phyloP scores from a whole-genome alignment of 2,113 vertebrate species.

The Gadus macrocephalus region DNA sequence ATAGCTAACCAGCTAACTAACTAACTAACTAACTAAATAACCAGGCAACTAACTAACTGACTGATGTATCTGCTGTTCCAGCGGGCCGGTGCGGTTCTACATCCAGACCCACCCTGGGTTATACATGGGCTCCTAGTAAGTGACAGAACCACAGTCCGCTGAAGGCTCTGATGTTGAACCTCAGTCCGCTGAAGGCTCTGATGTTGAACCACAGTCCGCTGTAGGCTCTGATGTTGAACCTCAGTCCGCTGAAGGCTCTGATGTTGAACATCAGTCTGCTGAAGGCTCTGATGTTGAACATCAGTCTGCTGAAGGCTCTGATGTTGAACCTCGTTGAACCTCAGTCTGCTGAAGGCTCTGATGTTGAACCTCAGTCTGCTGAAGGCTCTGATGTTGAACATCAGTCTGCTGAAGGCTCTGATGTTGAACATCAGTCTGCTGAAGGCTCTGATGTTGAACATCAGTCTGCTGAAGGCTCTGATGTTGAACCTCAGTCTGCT shows the following conservation, averaged over 20 bases:
- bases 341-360: neutral
- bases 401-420: neutral
- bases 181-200: neutral
- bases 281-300: neutral
- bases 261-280: neutral
- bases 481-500: neutral
- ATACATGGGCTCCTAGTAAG: constrained; percentile 92
- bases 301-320: too few species aligned
- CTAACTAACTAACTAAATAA: neutral
- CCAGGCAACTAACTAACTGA: neutral
- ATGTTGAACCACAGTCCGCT: too few species aligned
- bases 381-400: neutral
- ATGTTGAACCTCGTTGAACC: too few species aligned
- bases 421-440: too few species aligned
- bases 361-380: too few species aligned
- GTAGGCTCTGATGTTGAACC: too few species aligned
- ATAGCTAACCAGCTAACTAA: too few species aligned
- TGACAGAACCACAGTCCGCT: constrained; percentile 41
- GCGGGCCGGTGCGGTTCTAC: constrained; percentile 81
- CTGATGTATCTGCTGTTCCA: constrained; percentile 50
- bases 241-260: neutral
- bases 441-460: neutral
- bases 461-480: too few species aligned
- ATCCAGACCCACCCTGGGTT: constrained; percentile 84
- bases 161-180: neutral